Percentiles rank a stretch among this genome's conserved stretches.
Conservation (phyloP, 1,140 invertebrate species). For the Olivierus martensii region DNA sequence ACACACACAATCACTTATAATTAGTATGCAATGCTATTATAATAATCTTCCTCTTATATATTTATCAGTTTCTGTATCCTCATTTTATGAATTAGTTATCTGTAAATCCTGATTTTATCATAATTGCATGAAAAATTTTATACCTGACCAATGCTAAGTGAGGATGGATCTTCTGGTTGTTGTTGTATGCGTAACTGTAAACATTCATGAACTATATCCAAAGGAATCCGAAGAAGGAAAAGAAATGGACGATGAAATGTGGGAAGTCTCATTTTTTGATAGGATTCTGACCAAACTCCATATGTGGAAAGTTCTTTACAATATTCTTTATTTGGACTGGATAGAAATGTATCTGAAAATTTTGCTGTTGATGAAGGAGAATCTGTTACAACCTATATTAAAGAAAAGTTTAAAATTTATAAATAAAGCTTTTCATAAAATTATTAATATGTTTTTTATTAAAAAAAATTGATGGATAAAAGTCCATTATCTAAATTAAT, state of each 20-base stretch:
- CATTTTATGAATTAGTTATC: too few relatives aligned
- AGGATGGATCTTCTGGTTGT: conserved; percentile 63
- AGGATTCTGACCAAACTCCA: conserved; percentile 63
- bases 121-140: too few relatives aligned
- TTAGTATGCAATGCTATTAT: too few relatives aligned
- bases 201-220: conserved; percentile 81
- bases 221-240: conserved; percentile 62
- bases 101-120: too few relatives aligned
- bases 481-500: too few relatives aligned
- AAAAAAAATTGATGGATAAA: too few relatives aligned
- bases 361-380: neutral
- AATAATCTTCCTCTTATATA: too few relatives aligned
- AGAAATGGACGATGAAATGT: conserved; percentile 64
- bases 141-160: conserved; percentile 64
- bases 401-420: too few relatives aligned
- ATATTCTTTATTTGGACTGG: conserved; percentile 15
- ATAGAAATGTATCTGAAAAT: neutral
- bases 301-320: conserved; percentile 43
- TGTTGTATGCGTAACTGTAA: conserved; percentile 66
- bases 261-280: conserved; percentile 55
- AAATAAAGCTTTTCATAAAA: too few relatives aligned
- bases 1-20: too few relatives aligned
- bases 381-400: neutral
- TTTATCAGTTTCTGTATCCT: too few relatives aligned
- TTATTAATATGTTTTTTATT: too few relatives aligned